Conservation (phyloP, 1,140 invertebrate genomes). For the Bathynomus jamesi region DNA sequence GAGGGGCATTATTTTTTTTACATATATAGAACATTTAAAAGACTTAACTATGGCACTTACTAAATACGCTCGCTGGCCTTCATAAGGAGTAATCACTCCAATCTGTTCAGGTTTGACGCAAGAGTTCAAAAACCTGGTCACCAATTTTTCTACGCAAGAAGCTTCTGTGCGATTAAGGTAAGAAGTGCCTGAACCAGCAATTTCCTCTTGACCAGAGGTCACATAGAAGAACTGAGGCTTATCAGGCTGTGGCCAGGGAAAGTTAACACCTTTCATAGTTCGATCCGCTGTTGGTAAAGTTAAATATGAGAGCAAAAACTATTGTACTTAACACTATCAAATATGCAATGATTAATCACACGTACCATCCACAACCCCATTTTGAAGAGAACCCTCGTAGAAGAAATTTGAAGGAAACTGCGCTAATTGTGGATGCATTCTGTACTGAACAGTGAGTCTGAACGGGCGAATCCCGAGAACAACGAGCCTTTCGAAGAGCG, state of each 20-base stretch:
- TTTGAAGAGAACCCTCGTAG: conserved; percentile 97
- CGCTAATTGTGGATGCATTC: conserved; percentile 96
- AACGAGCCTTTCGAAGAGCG: conserved; percentile 93
- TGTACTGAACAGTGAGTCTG: conserved; percentile 94
- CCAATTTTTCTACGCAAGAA: conserved; percentile 95
- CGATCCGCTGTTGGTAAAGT: conserved; percentile 83
- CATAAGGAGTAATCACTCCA: conserved; percentile 99
- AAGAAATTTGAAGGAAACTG: conserved; percentile 99
- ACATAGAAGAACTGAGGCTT: conserved; percentile 99
- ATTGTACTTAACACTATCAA: too few species aligned
- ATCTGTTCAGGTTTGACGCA: conserved; percentile 97
- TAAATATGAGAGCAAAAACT: too few species aligned
- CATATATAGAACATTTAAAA: too few species aligned
- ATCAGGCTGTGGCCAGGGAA: conserved; percentile 93
- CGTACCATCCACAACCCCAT: conserved; percentile 84
- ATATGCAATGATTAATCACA: too few species aligned
- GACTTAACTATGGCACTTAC: too few species aligned
- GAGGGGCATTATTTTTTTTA: too few species aligned
- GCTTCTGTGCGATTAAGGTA: conserved; percentile 98
- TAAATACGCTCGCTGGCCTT: conserved; percentile 95
- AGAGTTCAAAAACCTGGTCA: conserved; percentile 82
- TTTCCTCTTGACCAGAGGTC: conserved; percentile 93
- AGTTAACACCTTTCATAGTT: conserved; percentile 81
- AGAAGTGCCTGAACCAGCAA: conserved; percentile 94
- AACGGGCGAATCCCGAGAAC: conserved; percentile 92